Base-by-base conservation (phyloP, 1,140 invertebrate genomes). In the Leptinotarsa lineolata region DNA sequence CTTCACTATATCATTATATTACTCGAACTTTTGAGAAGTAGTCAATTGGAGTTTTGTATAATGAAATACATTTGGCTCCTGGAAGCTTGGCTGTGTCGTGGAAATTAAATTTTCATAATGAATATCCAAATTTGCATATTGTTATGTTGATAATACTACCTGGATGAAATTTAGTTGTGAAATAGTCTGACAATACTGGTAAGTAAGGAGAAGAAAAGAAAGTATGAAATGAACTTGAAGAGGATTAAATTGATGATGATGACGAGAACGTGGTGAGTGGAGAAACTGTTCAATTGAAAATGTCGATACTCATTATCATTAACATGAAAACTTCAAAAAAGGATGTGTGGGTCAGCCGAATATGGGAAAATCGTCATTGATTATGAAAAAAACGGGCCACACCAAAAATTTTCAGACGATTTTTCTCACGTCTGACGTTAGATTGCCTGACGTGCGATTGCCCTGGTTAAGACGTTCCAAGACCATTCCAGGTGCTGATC, bases 391-490 rank as follows among this genome's bases (percentile, higher is more conserved):
- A 1, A 97, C 97, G 1, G 97, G 97, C 2, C 97, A 98, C 82
- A 98, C 97, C 0, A 98, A 99, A 85, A 95, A 99, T 86, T 98
- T 98, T 81, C 97, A 99, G 86, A 99, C 97, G 0, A 98, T 98
- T 80, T 97, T 91, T 83, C 85, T 98, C 1, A 97, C 96, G 1
- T 81, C 88, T 2, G 92, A 91, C 79, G 95, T 99, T 1, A 90
- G 92, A 69, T 86, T 99, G n/a, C n/a, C n/a, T n/a, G n/a, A n/a
- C n/a, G 0, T 98, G 96, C 83, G 97, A 98, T 85, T 98, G 96
- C 86, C 97, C 97, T 2, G 97, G 97, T 4, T 97, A 96, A 0
- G 90, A 90, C 75, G 92, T 95, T 1, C 93, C 94, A 0, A 95
- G 94, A 83, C 87, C 90, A 13, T 84, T 97, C 71, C 96, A 98